Percentiles rank a stretch among this genome's conserved stretches.
Conservation (phyloP, 1,140 invertebrate species). For the Asbolus verrucosus region DNA sequence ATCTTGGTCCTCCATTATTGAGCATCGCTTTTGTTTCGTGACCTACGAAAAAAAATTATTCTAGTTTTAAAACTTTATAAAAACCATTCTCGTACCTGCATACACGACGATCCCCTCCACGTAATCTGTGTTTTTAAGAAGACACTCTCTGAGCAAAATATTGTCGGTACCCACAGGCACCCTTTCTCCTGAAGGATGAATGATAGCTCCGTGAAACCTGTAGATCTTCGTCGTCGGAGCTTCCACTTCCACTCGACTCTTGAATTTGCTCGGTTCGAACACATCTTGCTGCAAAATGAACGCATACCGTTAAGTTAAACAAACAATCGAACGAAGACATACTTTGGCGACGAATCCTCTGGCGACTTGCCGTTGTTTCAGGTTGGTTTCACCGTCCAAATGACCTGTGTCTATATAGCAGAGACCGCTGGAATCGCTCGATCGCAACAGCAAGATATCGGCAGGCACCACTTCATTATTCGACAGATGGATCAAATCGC, state of each 20-base stretch:
- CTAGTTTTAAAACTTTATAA: no score
- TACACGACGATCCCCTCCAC: conserved; percentile 98
- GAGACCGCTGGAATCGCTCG: conserved; percentile 92
- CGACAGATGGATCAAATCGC: conserved; percentile 95
- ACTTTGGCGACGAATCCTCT: conserved; percentile 77
- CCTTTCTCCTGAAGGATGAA: conserved; percentile 82
- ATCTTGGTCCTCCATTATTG: conserved; percentile 95
- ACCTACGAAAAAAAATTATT: conserved; percentile 68
- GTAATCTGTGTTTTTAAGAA: conserved; percentile 93
- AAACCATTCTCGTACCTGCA: no score
- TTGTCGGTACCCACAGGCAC: conserved; percentile 93
- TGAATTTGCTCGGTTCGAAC: conserved; percentile 86
- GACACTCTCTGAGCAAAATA: conserved; percentile 92
- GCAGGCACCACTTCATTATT: conserved; percentile 98
- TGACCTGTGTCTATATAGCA: conserved; percentile 99
- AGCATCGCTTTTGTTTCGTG: conserved; percentile 99
- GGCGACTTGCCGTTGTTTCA: conserved; percentile 93
- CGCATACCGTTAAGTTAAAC: not conserved
- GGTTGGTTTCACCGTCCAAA: conserved; percentile 99
- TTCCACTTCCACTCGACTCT: conserved; percentile 89
- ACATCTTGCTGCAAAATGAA: conserved; percentile 68
- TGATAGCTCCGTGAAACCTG: conserved; percentile 91
- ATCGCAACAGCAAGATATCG: conserved; percentile 90
- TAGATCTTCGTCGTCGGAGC: conserved; percentile 96
- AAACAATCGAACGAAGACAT: conserved; percentile 33